Base-by-base conservation (phyloP, 23 tunicate genomes). In the Botrylloides violaceus region DNA sequence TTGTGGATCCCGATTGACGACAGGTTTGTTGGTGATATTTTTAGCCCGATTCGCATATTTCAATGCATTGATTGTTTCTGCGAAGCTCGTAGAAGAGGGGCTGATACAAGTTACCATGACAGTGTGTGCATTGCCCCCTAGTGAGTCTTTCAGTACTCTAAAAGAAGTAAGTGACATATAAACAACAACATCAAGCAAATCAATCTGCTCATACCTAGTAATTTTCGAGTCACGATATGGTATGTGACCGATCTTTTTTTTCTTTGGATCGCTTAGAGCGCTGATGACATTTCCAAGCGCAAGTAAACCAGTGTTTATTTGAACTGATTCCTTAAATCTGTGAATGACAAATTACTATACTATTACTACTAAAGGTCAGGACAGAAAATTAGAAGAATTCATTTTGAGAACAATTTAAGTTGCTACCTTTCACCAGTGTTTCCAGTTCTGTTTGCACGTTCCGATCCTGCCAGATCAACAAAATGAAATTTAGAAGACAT, bases 401-500 rank as follows among this genome's bases (percentile, higher is more conserved):
- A n/a, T n/a, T n/a, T n/a, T n/a, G n/a, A n/a, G n/a, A n/a, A n/a
- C n/a, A n/a, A n/a, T n/a, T n/a, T n/a, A n/a, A n/a, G n/a, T n/a
- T n/a, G n/a, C 32, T 1, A 68, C 74, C 74, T 68, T 36, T 68
- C 74, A 6, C 74, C 74, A 37, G 74, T 68, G 26, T 68, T 68
- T 9, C 74, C 74, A 68, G 74, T 68, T 24, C 74, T 35, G 36
- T 68, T 68, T 20, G 74, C 74, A 34, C 74, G 35, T 68, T 68
- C 74, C 27, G 74, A 68, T 4, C 74, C 74, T 24, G 74, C 74
- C n/a, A 68, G 74, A 36, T 68, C 74, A 36, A 68, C 74, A 21
- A 68, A 68, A 68, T 68, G 74, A 68, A 68, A 68, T 36, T 68
- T 68, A 36, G 74, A 38, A 18, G 74, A 68, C 74, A 68, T 68